Conservation (phyloP, 2,113 vertebrate species). For the Oncorhynchus mykiss region DNA sequence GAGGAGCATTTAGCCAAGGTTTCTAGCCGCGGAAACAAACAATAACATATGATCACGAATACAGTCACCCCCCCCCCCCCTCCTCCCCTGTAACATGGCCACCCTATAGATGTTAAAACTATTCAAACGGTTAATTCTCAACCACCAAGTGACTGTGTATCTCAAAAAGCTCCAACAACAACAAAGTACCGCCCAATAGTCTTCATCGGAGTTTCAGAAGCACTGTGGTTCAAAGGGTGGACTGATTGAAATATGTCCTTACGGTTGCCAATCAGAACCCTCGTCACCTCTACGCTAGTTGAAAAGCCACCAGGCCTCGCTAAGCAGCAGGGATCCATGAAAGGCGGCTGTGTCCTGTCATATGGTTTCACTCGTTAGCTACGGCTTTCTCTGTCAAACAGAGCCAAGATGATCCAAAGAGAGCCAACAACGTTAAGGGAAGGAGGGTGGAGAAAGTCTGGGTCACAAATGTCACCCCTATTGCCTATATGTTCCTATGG, state of each 20-base stretch:
- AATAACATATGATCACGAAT: background rate
- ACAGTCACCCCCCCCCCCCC: background rate
- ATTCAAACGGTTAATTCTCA: no score
- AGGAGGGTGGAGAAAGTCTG: no score
- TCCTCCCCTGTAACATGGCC: no score
- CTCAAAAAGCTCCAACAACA: no score
- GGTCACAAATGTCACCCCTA: no score
- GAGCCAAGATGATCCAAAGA: constrained; percentile 44
- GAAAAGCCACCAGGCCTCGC: constrained; percentile 36
- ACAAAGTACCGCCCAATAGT: no score
- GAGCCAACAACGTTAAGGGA: constrained; percentile 50
- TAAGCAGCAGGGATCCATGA: constrained; percentile 53
- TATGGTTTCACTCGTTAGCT: constrained; percentile 59
- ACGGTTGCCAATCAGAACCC: background rate
- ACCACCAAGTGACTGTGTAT: no score
- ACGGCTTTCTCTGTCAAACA: constrained; percentile 41
- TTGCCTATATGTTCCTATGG: no score
- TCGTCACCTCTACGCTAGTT: constrained; percentile 23
- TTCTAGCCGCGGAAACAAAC: background rate
- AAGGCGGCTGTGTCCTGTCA: constrained; percentile 23
- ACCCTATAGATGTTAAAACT: no score
- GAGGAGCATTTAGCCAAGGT: constrained; percentile 14
- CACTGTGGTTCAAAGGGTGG: background rate
- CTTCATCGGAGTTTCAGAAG: background rate
- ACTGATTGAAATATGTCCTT: background rate